These are phyloP conservation scores for Habroteleia sp. DNA, from an alignment of 2,888 invertebrate genomes.

Conservation along the genomic window DNA sequence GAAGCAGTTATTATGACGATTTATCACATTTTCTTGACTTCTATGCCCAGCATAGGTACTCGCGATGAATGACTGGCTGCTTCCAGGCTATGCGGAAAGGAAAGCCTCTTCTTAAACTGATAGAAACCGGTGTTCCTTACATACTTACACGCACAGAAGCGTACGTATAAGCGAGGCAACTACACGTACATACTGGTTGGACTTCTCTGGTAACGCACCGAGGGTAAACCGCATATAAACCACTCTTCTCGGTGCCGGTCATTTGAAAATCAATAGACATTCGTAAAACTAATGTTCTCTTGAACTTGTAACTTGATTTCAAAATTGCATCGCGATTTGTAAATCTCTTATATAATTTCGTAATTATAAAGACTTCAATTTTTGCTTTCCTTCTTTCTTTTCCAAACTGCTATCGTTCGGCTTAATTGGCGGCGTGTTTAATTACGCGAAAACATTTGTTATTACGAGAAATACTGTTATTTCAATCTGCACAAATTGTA, in stretches of 20 bases:
- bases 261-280: conserved; percentile 73
- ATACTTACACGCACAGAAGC: conserved; percentile 50
- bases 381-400: conserved; percentile 5
- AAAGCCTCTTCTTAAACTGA: conserved; percentile 74
- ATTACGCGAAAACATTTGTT: conserved; percentile 40
- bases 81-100: conserved; percentile 81
- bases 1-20: conserved; percentile 72
- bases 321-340: conserved; percentile 25
- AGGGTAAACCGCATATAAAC: conserved; percentile 68
- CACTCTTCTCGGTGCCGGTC: conserved; percentile 66
- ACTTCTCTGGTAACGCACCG: conserved; percentile 65
- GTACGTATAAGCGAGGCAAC: conserved; percentile 48
- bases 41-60: conserved; percentile 55
- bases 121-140: conserved; percentile 61
- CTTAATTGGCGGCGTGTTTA: conserved; percentile 43
- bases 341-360: conserved; percentile 31
- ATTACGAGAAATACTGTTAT: conserved; percentile 60
- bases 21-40: conserved; percentile 68
- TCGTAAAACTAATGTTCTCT: conserved; percentile 61
- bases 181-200: conserved; percentile 60
- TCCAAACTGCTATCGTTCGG: background rate
- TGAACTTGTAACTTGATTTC: conserved; percentile 58
- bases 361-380: conserved; percentile 16
- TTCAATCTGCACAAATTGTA: conserved; percentile 63
- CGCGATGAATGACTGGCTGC: conserved; percentile 78